These are phyloP conservation scores for Piaya cayana DNA, from an alignment of 2,113 vertebrate species.

Conservation along the genomic window DNA sequence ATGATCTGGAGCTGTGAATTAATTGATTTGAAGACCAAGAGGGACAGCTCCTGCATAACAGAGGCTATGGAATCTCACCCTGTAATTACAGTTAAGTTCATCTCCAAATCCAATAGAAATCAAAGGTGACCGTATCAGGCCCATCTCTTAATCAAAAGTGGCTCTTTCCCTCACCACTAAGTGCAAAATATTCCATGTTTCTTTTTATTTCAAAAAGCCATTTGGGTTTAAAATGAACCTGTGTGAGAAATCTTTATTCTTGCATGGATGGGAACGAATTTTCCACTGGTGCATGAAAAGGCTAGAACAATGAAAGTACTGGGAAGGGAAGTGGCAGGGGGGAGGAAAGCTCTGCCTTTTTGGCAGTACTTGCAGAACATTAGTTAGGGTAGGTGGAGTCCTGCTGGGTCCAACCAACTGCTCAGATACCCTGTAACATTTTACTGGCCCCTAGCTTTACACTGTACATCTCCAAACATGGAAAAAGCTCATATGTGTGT, in stretches of 20 bases:
- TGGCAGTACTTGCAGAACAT: constrained; percentile 44
- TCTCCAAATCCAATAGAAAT: constrained; percentile 46
- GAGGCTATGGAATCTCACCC: constrained; percentile 28
- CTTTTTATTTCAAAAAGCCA: constrained; percentile 23
- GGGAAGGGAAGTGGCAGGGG: not conserved
- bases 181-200: not conserved
- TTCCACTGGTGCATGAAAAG: constrained; percentile 49
- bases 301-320: constrained; percentile 43
- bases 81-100: constrained; percentile 53
- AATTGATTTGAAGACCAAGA: constrained; percentile 57
- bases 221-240: constrained; percentile 51
- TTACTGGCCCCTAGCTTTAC: constrained; percentile 16
- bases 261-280: constrained; percentile 10
- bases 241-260: constrained; percentile 29
- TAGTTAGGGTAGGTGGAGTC: constrained; percentile 50
- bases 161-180: constrained; percentile 1
- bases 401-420: constrained; percentile 58
- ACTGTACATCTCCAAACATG: not conserved
- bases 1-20: constrained; percentile 44
- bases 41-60: constrained; percentile 43
- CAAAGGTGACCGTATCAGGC: constrained; percentile 39
- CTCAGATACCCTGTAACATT: constrained; percentile 31
- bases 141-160: constrained; percentile 29
- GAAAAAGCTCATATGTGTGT: constrained; percentile 13
- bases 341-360: constrained; percentile 19